These are phyloP conservation scores for Labeo calbasu DNA, from an alignment of 2,797 vertebrate species.

Conservation along the genomic window DNA sequence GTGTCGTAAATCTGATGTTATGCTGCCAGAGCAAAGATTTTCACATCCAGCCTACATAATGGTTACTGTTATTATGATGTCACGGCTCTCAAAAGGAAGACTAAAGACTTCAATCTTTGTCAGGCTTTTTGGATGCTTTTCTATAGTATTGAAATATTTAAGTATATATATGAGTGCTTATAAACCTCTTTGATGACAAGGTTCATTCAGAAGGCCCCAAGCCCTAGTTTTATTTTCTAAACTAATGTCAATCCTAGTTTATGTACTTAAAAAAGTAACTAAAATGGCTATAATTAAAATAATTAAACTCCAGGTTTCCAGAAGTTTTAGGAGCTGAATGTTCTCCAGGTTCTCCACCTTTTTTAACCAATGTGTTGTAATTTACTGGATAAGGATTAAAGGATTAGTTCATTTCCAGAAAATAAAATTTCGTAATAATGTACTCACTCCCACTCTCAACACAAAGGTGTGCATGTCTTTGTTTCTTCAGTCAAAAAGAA, in stretches of 20 bases:
- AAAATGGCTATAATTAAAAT: background rate
- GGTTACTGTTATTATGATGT: constrained; percentile 12
- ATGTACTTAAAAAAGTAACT: background rate
- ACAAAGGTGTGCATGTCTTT: too few relatives aligned
- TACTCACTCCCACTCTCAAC: too few relatives aligned
- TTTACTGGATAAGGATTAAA: background rate
- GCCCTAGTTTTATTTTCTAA: background rate
- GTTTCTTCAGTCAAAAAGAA: too few relatives aligned
- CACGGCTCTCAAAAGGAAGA: constrained; percentile 22
- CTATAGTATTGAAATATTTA: background rate
- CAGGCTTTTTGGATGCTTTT: constrained; percentile 3
- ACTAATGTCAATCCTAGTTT: background rate
- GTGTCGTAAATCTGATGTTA: constrained; percentile 41
- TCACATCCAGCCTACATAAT: constrained; percentile 20
- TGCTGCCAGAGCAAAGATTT: constrained; percentile 22
- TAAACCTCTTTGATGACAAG: background rate
- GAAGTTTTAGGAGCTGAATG: background rate
- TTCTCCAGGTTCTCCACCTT: background rate
- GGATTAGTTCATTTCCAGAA: too few relatives aligned
- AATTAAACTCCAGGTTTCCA: background rate
- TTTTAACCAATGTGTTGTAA: background rate
- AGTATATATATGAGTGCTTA: background rate
- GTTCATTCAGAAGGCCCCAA: background rate
- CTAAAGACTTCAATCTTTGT: background rate
- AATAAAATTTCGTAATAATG: too few relatives aligned